A percentile compares a stretch with the other conserved stretches of the same genome.
These are phyloP conservation scores for Spheniscus humboldti DNA, from an alignment of 2,797 vertebrate species.

Conservation along the genomic window DNA sequence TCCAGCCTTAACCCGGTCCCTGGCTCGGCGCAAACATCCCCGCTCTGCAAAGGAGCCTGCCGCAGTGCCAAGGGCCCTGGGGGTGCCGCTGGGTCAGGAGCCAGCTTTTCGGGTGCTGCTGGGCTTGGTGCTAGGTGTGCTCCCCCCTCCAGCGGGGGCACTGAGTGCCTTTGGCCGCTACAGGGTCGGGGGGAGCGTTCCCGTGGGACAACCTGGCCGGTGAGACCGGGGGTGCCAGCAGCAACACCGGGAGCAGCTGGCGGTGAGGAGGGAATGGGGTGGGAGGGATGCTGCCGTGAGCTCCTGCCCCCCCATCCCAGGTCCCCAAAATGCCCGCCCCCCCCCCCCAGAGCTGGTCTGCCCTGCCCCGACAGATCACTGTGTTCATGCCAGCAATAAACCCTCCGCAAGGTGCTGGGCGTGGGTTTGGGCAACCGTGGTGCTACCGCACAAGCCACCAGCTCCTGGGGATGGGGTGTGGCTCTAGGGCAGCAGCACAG, in stretches of 20 bases:
- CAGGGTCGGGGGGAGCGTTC: background rate
- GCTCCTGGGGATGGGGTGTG: background rate
- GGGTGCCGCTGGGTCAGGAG: background rate
- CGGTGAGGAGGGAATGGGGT: background rate
- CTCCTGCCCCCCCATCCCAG: background rate
- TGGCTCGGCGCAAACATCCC: background rate
- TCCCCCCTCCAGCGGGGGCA: background rate
- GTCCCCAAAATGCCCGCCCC: background rate
- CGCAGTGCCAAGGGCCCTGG: background rate
- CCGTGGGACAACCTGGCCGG: rapidly evolving
- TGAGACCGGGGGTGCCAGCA: background rate
- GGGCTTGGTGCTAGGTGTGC: slow-evolving; percentile 63
- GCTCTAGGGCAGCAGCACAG: background rate
- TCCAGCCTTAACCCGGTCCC: slow-evolving; percentile 34
- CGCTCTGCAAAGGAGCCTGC: background rate
- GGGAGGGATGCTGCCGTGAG: background rate
- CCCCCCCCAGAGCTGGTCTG: background rate
- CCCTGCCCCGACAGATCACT: slow-evolving; percentile 29
- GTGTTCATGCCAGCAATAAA: slow-evolving; percentile 64
- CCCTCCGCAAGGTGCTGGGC: background rate
- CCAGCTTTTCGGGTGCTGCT: slow-evolving; percentile 28
- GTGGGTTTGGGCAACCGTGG: background rate
- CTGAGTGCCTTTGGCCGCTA: slow-evolving; percentile 62
- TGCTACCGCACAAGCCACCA: background rate
- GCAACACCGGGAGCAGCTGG: background rate